Base-by-base conservation (phyloP, 2,797 vertebrate genomes). In the Gymnothorax reevesii region DNA sequence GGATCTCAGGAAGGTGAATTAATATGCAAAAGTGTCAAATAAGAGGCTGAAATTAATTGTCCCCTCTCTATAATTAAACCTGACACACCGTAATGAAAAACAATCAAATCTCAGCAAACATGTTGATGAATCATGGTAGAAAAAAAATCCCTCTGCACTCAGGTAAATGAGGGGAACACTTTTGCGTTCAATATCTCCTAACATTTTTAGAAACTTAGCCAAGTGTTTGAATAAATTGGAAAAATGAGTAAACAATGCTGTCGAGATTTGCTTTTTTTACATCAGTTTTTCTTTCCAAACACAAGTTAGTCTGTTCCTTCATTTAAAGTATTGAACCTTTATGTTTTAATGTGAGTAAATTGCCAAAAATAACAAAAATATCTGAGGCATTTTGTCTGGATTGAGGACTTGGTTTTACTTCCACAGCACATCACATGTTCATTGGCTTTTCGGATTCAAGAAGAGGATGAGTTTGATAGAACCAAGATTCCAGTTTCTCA, bases 11-110 rank as follows among this genome's bases (percentile, higher is more conserved):
- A 57, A 83, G 82, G 82, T 75, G 82, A 87, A 83, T 83, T 83
- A 83, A 27, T 49, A 42, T 64, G 57, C 83, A 83, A 52, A 64
- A 83, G 57, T 83, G 83, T 83, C 57, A 83, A 57, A 27, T 83
- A 13, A 83, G n/a, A 33, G 82, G 13, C 57, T 75, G 55, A 77
- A 62, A 84, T 75, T 83, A 84, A 79, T 52, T 54, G 57, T 79
- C 49, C n/a, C 66, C 57, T 57, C 57, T 25, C 64, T 52, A 55
- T 84, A 87, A 87, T 87, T 69, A 87, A 87, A 84, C 57, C 82
- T 84, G 86, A 84, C 86, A 84, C 66, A 83, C 22, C 22, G 57
- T 60, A 83, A 83, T 83, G 83, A 83, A 83, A 83, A 83, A 83
- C 57, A 83, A 83, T 83, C 60, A 59, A 25, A 64, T 83, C 83